A percentile compares a stretch with the other conserved stretches of the same genome.
Evolutionary conservation across 2,797 vertebrate genomes (phyloP).

Genomic region (Acanthurus tractus): DNA sequence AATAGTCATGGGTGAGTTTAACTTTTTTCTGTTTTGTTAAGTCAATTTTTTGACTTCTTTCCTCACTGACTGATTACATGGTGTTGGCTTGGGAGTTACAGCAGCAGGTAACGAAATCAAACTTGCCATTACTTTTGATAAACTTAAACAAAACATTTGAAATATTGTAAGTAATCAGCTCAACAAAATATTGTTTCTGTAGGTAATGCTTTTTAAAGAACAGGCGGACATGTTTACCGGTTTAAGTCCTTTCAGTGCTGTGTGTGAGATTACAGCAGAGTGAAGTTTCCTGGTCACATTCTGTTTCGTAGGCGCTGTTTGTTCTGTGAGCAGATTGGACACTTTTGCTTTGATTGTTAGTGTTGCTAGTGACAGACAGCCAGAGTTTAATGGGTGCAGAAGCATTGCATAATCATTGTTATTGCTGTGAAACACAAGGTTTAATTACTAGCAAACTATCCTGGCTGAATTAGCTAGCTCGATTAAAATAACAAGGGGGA

Average conservation of each 20-base stretch:
- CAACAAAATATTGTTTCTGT: too few relatives aligned
- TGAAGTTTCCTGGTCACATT: not conserved
- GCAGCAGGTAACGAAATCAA: too few relatives aligned
- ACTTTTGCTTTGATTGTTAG: slow-evolving; percentile 18
- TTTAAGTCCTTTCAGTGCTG: not conserved
- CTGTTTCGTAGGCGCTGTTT: not conserved
- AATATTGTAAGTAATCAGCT: too few relatives aligned
- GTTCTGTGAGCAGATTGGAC: slow-evolving; percentile 15
- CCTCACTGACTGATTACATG: too few relatives aligned
- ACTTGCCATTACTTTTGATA: too few relatives aligned
- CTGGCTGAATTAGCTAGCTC: not conserved
- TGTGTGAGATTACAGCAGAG: not conserved
- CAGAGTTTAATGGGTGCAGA: slow-evolving; percentile 27
- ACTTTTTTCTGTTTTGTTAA: too few relatives aligned
- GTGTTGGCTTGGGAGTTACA: too few relatives aligned
- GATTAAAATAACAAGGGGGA: not conserved
- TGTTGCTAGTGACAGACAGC: not conserved
- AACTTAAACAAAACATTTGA: too few relatives aligned
- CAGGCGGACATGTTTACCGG: too few relatives aligned
- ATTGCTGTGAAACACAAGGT: slow-evolving; percentile 20
- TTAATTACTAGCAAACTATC: slow-evolving; percentile 1
- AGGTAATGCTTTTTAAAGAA: too few relatives aligned
- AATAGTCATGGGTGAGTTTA: too few relatives aligned
- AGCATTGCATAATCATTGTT: slow-evolving; percentile 10
- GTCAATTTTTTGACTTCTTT: too few relatives aligned